Base-by-base conservation (phyloP, 2,113 vertebrate species). In the Archilochus colubris region DNA sequence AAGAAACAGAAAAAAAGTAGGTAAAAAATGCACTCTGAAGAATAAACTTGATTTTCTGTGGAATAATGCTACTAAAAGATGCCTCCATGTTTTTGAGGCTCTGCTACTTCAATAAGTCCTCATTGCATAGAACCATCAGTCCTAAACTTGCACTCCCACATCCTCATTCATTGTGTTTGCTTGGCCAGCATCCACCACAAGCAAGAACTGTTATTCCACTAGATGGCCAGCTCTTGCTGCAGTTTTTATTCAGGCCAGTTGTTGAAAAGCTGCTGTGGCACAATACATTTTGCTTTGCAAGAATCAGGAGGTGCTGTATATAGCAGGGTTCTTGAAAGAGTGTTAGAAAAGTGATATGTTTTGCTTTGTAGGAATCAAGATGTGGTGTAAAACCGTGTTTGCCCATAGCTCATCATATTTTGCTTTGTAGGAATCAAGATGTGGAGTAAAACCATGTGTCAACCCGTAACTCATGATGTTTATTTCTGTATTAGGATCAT, bases 391-490 rank as follows among this genome's bases (percentile, higher is more conserved):
- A 72, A 40, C 40, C 40, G 2, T 4, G 25, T 8, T 7, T 70
- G 4, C 25, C 40, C 25, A 14, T 14, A 59, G 23, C 46, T 70
- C 18, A 5, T 46, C 1, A 24, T 4, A 0, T 64, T 86, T 30
- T 21, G 17, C 21, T 25, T 48, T 15, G 21, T 43, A 82, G 44
- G 25, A 61, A 33, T 18, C 14, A 1, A 44, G 36, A n/a, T 44
- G 50, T 31, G 24, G 8, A 62, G n/a, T 50, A n/a, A 66, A 72
- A 12, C 40, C 40, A 40, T 46, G 2, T 4, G 25, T 8, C 6
- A 67, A 4, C 25, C 40, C 25, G 12, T 14, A 59, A 21, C 46
- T 70, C 18, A 5, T 46, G 1, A 0, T 2, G 4, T 4, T 4
- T 21, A 18, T 58, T 77, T 73, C 67, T 83, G 19, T 28, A 16